Conservation (phyloP, 2,113 vertebrate genomes). For the Ancistrus triradiatus region DNA sequence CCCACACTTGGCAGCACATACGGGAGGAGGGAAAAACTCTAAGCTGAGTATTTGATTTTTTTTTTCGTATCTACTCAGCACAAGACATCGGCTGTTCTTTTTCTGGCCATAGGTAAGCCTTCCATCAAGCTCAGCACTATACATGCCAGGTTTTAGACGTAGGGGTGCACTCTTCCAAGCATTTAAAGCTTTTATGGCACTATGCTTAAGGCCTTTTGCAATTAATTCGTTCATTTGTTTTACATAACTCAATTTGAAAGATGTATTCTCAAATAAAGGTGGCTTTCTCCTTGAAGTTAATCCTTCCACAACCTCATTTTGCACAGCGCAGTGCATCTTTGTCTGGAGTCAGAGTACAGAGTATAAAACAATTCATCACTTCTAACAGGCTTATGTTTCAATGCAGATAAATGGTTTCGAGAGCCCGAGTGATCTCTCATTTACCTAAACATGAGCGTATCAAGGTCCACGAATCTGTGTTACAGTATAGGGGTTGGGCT, state of each 20-base stretch:
- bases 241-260: neutral
- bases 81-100: constrained; percentile 53
- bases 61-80: constrained; percentile 51
- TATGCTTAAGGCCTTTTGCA: neutral
- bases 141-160: constrained; percentile 9
- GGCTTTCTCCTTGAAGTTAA: neutral
- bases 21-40: constrained; percentile 40
- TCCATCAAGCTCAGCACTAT: constrained; percentile 13
- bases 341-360: constrained; percentile 30
- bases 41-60: constrained; percentile 45
- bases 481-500: constrained; percentile 29
- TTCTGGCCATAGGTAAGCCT: constrained; percentile 40
- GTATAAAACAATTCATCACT: constrained; percentile 44
- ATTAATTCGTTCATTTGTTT: neutral
- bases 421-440: constrained; percentile 51
- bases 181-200: neutral
- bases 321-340: neutral
- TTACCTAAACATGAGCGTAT: constrained; percentile 48
- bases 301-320: constrained; percentile 13
- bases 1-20: constrained; percentile 53
- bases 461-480: constrained; percentile 35
- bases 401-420: constrained; percentile 45
- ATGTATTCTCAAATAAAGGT: neutral
- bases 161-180: neutral
- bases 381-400: constrained; percentile 34